Conservation (phyloP, 2,113 vertebrate species). For the Callocephalon fimbriatum region DNA sequence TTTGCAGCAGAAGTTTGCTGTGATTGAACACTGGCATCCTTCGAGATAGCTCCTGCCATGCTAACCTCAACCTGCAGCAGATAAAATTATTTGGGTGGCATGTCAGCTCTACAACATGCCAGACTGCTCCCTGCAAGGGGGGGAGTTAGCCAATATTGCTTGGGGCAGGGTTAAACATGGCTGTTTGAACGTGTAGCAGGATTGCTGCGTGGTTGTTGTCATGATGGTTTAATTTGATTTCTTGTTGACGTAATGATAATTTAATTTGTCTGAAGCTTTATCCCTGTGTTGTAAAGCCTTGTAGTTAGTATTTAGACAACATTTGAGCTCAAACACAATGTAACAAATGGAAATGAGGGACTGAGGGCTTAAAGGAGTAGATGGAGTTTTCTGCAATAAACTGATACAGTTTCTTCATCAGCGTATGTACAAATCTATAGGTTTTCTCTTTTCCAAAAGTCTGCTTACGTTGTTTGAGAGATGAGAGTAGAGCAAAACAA, state of each 20-base stretch:
- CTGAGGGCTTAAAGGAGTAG: not conserved
- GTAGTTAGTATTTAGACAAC: not conserved
- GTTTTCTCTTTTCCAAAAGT: not conserved
- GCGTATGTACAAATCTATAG: not conserved
- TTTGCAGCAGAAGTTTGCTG: not conserved
- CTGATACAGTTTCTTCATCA: not conserved
- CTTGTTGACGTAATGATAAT: not conserved
- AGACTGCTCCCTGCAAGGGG: not conserved
- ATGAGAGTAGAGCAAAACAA: not conserved
- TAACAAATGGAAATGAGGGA: not conserved
- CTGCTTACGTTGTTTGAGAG: not conserved
- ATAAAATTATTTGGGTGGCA: not conserved
- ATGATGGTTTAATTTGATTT: not conserved
- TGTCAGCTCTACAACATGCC: not conserved
- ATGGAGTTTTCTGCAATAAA: not conserved
- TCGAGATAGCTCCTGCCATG: rapidly evolving
- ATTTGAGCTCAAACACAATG: not conserved
- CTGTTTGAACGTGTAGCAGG: not conserved
- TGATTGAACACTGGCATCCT: not conserved
- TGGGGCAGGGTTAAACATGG: not conserved
- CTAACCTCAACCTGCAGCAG: not conserved
- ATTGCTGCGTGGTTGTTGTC: not conserved
- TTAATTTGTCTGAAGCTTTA: not conserved
- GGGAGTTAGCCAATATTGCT: rapidly evolving
- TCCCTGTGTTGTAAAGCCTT: not conserved